A percentile compares a stretch with the other conserved stretches of the same genome.
These are phyloP conservation scores for Nemurella pictetii DNA, from an alignment of 2,888 invertebrate genomes.

Conservation along the genomic window DNA sequence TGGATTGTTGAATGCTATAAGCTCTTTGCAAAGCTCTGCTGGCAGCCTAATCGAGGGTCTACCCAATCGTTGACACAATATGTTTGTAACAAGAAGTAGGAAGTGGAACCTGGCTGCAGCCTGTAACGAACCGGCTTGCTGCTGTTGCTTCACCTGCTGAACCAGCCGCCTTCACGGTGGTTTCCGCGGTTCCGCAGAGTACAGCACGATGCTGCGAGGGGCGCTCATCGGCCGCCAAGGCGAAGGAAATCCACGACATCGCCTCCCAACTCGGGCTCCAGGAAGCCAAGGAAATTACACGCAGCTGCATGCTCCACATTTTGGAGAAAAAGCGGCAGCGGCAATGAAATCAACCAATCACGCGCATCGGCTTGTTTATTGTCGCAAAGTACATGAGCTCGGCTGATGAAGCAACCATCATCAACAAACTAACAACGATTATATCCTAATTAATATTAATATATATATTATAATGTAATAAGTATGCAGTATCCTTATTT, in stretches of 20 bases:
- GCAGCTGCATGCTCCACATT: slow-evolving; percentile 90
- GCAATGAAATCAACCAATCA: not conserved
- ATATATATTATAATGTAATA: not conserved
- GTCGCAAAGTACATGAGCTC: not conserved
- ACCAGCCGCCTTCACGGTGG: not conserved
- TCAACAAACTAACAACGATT: not conserved
- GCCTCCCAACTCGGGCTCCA: slow-evolving; percentile 93
- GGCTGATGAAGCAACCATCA: not conserved
- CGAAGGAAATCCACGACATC: slow-evolving; percentile 89
- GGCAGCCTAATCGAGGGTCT: too few relatives aligned
- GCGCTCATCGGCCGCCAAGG: slow-evolving; percentile 89
- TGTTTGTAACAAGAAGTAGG: too few relatives aligned
- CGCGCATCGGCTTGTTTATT: not conserved
- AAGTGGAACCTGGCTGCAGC: too few relatives aligned
- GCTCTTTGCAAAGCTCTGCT: too few relatives aligned
- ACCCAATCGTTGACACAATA: too few relatives aligned
- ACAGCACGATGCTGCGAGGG: slow-evolving; percentile 65
- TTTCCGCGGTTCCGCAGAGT: too few relatives aligned
- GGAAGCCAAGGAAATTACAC: slow-evolving; percentile 94
- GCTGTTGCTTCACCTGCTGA: not conserved
- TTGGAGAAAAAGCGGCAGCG: not conserved
- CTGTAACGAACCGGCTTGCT: not conserved
- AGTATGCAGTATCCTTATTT: not conserved
- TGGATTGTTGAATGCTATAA: too few relatives aligned
- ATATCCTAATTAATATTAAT: not conserved